Conservation (phyloP, 2,888 invertebrate species). For the Stictocephala bisonia region DNA sequence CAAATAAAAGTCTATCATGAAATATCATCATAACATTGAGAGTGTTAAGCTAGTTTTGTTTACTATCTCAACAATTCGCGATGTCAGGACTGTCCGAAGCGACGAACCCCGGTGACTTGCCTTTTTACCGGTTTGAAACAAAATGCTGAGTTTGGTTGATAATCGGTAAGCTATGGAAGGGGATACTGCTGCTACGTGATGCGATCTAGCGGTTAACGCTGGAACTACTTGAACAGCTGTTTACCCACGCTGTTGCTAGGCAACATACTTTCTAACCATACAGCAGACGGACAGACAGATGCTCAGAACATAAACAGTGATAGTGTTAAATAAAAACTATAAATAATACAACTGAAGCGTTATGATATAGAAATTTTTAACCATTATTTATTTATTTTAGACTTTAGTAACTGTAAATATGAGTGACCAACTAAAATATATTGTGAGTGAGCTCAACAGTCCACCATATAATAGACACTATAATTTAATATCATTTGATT, state of each 20-base stretch:
- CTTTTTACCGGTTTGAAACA: constrained; percentile 9
- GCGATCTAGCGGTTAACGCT: constrained; percentile 1
- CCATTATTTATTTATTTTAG: too few species aligned
- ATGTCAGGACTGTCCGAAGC: not conserved
- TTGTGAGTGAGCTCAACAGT: constrained; percentile 79
- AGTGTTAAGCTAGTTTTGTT: constrained; percentile 20
- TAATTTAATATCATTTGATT: constrained; percentile 88
- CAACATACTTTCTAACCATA: too few species aligned
- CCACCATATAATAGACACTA: constrained; percentile 77
- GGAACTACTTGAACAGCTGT: constrained; percentile 3
- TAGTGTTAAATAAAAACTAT: too few species aligned
- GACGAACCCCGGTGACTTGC: not conserved
- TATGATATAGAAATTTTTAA: too few species aligned
- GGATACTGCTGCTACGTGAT: constrained; percentile 14
- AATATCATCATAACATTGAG: not conserved
- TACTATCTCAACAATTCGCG: not conserved
- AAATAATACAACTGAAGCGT: too few species aligned
- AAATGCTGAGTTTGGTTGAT: constrained; percentile 35
- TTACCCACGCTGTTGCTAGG: constrained; percentile 23
- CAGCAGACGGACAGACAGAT: too few species aligned
- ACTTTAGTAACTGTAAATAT: constrained; percentile 63
- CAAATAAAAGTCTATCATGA: not conserved
- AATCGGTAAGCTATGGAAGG: constrained; percentile 1
- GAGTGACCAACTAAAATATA: constrained; percentile 76
- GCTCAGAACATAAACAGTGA: too few species aligned